Conservation (phyloP, 2,888 invertebrate species). For the Stomorhina lunata region DNA sequence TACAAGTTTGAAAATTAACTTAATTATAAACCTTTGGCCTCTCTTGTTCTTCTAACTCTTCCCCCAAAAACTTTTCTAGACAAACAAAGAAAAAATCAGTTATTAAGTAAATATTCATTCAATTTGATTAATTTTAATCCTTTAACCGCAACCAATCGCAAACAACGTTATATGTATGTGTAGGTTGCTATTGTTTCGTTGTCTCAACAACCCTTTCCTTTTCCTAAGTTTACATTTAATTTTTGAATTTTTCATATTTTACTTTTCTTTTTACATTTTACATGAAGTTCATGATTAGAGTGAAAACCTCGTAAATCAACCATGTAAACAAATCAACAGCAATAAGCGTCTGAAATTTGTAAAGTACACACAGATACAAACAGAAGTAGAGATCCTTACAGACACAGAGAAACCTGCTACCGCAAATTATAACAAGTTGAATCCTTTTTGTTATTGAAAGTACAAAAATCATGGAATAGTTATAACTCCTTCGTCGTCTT, state of each 20-base stretch:
- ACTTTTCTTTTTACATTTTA: neutral
- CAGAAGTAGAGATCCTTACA: neutral
- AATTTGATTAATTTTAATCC: slow-evolving; percentile 65
- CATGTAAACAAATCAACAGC: slow-evolving; percentile 61
- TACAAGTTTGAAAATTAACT: slow-evolving; percentile 16
- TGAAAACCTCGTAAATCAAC: slow-evolving; percentile 57
- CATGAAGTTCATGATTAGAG: slow-evolving; percentile 58
- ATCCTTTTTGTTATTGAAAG: slow-evolving; percentile 38
- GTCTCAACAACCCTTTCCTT: slow-evolving; percentile 31
- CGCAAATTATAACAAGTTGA: slow-evolving; percentile 57
- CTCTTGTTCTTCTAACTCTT: neutral
- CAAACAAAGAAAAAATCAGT: slow-evolving; percentile 16
- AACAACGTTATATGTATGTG: slow-evolving; percentile 28
- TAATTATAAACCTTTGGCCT: slow-evolving; percentile 9
- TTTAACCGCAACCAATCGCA: slow-evolving; percentile 62
- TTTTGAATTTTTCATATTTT: slow-evolving; percentile 25
- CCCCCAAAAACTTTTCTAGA: neutral
- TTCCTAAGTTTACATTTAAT: slow-evolving; percentile 18
- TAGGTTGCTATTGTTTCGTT: slow-evolving; percentile 10
- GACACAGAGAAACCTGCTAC: slow-evolving; percentile 44
- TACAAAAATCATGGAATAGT: slow-evolving; percentile 27
- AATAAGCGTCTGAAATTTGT: slow-evolving; percentile 34
- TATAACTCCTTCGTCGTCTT: slow-evolving; percentile 13
- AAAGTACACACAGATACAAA: slow-evolving; percentile 20
- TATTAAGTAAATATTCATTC: slow-evolving; percentile 63